Evolutionary conservation across 2,797 vertebrate species (phyloP).

Genomic region (Coluber constrictor): DNA sequence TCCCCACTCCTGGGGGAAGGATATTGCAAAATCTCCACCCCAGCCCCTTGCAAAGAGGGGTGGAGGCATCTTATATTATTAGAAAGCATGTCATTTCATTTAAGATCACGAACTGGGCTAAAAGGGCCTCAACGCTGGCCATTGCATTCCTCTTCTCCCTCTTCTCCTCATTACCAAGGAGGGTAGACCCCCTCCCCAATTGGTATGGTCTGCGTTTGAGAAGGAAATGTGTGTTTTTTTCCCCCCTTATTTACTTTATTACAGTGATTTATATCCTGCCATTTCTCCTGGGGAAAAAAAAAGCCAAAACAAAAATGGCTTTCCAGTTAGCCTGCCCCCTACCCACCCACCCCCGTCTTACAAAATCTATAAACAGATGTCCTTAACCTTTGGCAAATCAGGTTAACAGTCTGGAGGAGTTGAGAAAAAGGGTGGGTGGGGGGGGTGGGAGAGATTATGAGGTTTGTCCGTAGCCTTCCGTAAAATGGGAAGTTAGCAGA

Average conservation of each 20-base stretch:
- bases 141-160: not conserved
- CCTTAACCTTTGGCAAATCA: not conserved
- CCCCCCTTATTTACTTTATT: not conserved
- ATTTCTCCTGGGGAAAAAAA: not conserved
- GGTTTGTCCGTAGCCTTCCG: not conserved
- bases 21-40: too few species aligned
- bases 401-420: not conserved
- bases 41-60: not conserved
- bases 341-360: not conserved
- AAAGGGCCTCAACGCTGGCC: rapidly evolving
- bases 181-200: not conserved
- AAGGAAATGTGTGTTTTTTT: not conserved
- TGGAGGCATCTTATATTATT: not conserved
- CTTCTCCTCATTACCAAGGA: not conserved
- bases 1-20: too few species aligned
- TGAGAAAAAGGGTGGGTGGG: not conserved
- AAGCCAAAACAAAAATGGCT: not conserved
- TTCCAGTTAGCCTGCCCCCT: not conserved
- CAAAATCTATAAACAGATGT: not conserved
- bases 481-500: not conserved
- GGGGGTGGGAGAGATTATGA: not conserved
- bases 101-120: not conserved
- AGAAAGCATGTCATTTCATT: not conserved
- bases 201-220: not conserved
- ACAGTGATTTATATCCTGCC: not conserved